Base-by-base conservation (phyloP, 2,113 vertebrate species). In the Silurus glanis region DNA sequence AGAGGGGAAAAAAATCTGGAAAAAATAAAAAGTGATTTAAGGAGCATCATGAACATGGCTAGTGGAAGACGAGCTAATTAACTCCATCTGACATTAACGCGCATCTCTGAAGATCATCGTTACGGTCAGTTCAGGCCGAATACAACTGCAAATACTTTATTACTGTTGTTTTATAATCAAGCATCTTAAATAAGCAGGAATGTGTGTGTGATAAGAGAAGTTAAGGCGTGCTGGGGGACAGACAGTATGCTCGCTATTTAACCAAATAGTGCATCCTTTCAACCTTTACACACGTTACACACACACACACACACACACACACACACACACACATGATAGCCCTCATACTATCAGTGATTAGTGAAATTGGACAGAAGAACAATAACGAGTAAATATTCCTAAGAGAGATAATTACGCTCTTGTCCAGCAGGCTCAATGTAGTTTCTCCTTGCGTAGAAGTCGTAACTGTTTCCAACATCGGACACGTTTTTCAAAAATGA, bases 241-340 rank as follows among this genome's bases (percentile, higher is more conserved):
- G 80, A 86, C 85, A 87, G 86, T 78, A 85, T 69, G 85, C 59
- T 75, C 80, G 85, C 85, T 89, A 87, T 89, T 90, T 89, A 89
- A 86, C 85, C 21, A 51, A 74, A 62, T 71, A 75, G 82, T 66
- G 67, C 86, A 75, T 85, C 74, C 85, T 90, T 85, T 87, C 66
- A 88, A 87, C 87, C 53, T 82, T 56, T 83, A 67, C 80, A 83
- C 71, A 83, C 87, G 85, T 89, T 86, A 76, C 89, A 90, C 83
- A 76, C 74, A 55, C 51, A 55, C 74, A 16, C 74, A 76, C 23
- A 55, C 74, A 76, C 16, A 47, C 69, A 19, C 69, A 72, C 37
- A 17, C 66, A 69, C 87, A 83, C 87, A 87, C 85, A 83, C 85
- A 85, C 53, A 83, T 56, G 87, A 71, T 72, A 19, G 37, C 71